phyloP scores from a whole-genome alignment of 2,113 vertebrate genomes.

The Gymnarchus niloticus region DNA sequence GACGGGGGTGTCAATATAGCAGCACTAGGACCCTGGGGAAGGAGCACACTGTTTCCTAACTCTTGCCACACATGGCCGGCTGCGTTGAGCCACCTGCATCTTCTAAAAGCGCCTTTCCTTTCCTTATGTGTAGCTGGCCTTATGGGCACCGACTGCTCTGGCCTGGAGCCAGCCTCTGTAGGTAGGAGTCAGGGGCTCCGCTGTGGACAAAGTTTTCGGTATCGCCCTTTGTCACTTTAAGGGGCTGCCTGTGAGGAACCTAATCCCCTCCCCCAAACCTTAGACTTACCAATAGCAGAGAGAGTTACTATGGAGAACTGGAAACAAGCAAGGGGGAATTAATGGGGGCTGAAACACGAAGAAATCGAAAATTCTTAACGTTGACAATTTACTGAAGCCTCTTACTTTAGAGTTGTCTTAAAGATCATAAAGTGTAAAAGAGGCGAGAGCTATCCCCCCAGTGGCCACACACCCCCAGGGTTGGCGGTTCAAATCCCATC shows the following conservation, averaged over 20 bases:
- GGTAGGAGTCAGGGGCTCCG: too few species aligned
- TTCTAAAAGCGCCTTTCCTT: too few species aligned
- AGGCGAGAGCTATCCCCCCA: not conserved
- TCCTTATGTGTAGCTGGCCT: too few species aligned
- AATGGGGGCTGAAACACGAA: not conserved
- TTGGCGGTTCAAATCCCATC: not conserved
- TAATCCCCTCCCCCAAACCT: slow-evolving; percentile 24
- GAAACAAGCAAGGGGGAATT: not conserved
- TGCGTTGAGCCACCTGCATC: slow-evolving; percentile 15
- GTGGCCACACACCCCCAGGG: not conserved
- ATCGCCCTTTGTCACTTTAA: slow-evolving; percentile 69
- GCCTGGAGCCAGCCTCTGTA: too few species aligned
- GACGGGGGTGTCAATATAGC: not conserved
- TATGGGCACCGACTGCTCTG: too few species aligned
- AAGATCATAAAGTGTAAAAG: not conserved
- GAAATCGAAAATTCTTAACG: not conserved
- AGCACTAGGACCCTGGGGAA: not conserved
- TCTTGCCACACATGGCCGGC: not conserved
- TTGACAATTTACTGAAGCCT: not conserved
- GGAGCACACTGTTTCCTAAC: not conserved
- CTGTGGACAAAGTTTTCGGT: slow-evolving; percentile 58
- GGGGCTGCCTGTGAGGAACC: slow-evolving; percentile 70
- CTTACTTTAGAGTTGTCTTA: not conserved
- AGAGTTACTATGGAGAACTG: not conserved
- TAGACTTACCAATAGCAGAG: not conserved